Evolutionary conservation across 2,113 vertebrate species (phyloP).

Genomic region (Orientallactaga bullata): DNA sequence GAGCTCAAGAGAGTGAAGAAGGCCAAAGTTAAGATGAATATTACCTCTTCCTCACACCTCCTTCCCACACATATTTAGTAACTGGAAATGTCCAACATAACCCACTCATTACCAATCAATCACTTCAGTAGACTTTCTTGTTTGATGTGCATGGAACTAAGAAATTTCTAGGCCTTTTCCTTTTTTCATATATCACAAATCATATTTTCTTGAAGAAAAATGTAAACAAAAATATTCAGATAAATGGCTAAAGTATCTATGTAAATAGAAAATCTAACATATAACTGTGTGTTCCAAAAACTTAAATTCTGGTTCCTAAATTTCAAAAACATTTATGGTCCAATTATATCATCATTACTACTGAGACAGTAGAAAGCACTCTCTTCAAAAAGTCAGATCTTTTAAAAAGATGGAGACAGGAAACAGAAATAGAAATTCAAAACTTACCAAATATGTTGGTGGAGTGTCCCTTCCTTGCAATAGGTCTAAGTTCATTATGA

Average conservation of each 20-base stretch:
- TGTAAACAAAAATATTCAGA: not conserved
- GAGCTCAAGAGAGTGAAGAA: not conserved
- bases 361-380: slow-evolving; percentile 1
- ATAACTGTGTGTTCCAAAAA: not conserved
- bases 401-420: slow-evolving; percentile 59
- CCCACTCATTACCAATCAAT: not conserved
- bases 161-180: not conserved
- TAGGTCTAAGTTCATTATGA: slow-evolving; percentile 98
- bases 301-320: slow-evolving; percentile 45
- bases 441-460: slow-evolving; percentile 99
- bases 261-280: not conserved
- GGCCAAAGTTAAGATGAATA: not conserved
- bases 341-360: slow-evolving; percentile 48
- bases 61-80: not conserved
- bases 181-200: not conserved
- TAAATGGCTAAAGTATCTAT: not conserved
- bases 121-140: not conserved
- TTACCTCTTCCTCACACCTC: not conserved
- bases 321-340: not conserved
- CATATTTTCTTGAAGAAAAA: not conserved
- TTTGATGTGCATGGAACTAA: not conserved
- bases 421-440: slow-evolving; percentile 63
- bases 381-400: slow-evolving; percentile 17
- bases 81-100: not conserved
- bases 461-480: slow-evolving; percentile 98